Percentiles rank a stretch among this genome's conserved stretches.
These are phyloP conservation scores for Aporophyla nigra DNA, from an alignment of 2,888 invertebrate genomes.

Conservation along the genomic window DNA sequence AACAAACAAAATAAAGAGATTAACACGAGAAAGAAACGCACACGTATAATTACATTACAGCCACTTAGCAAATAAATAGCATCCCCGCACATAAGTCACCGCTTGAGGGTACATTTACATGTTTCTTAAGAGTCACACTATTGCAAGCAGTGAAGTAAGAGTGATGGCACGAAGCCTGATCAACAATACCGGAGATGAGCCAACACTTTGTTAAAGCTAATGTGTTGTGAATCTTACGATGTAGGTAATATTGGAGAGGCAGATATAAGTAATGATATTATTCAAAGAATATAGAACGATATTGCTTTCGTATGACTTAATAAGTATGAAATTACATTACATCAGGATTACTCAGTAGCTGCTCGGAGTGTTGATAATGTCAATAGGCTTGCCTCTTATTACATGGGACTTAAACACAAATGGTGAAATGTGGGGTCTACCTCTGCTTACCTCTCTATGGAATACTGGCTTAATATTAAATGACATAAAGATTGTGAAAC, in stretches of 20 bases:
- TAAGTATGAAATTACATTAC: slow-evolving; percentile 27
- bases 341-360: slow-evolving; percentile 15
- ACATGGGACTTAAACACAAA: background rate
- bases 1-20: slow-evolving; percentile 28
- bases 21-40: slow-evolving; percentile 7
- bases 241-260: slow-evolving; percentile 14
- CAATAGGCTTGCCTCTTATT: background rate
- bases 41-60: slow-evolving; percentile 55
- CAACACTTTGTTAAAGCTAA: slow-evolving; percentile 45
- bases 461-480: background rate
- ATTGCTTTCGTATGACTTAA: slow-evolving; percentile 20
- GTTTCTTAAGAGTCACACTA: slow-evolving; percentile 66
- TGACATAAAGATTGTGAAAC: background rate
- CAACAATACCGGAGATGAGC: slow-evolving; percentile 54
- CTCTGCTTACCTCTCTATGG: background rate
- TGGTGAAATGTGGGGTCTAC: background rate
- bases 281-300: slow-evolving; percentile 17
- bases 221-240: slow-evolving; percentile 34
- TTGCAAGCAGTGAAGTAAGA: slow-evolving; percentile 69
- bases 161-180: slow-evolving; percentile 55
- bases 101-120: slow-evolving; percentile 71
- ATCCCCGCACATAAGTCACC: slow-evolving; percentile 61
- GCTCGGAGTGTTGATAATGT: slow-evolving; percentile 21
- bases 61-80: slow-evolving; percentile 62
- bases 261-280: slow-evolving; percentile 2